Base-by-base conservation (phyloP, 2,888 invertebrate genomes). In the Cheilosia vernalis region DNA sequence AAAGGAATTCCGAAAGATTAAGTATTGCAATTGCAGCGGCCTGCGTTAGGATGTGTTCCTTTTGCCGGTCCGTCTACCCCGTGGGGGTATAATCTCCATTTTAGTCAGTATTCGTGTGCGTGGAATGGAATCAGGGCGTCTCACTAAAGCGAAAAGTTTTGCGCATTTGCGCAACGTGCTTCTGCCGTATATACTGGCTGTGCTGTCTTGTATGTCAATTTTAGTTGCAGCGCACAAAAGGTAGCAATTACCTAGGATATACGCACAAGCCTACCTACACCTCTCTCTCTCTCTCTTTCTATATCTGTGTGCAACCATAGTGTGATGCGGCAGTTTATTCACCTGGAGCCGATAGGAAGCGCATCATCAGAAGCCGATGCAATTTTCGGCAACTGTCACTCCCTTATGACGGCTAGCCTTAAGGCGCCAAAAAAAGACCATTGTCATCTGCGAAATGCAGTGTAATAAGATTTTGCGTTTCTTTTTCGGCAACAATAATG, bases 121-220 rank as follows among this genome's bases (percentile, higher is more conserved):
- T 77, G 60, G 40, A 80, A 40, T 82, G 27, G 67, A 84, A 74
- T 64, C 84, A 64, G 79, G 84, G 84, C 81, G 85, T 85, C 85
- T 66, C 58, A 81, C 81, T 85, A 81, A 83, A 85, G 85, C 81
- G 85, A 76, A 85, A 81, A 85, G 81, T 86, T 86, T 86, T 82
- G 82, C 86, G 86, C 82, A 81, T 77, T 82, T 73, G 81, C 30
- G 82, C 81, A 73, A 78, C 78, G 81, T 82, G 82, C 72, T 81
- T 67, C 76, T 80, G 74, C 64, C 51, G 79, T 40, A 19, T 30
- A 9, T 30, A 30, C 30, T 40, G 5, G 27, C 63, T 60, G 27
- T 19, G 15, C 73, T 76, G 82, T 82, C 82, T 86, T 86, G 86
- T 86, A 86, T 86, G 86, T 86, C 86, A 86, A 82, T 86, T 86